These are phyloP conservation scores for Tetranychus truncatus DNA, from an alignment of 2,888 invertebrate species.

Conservation along the genomic window DNA sequence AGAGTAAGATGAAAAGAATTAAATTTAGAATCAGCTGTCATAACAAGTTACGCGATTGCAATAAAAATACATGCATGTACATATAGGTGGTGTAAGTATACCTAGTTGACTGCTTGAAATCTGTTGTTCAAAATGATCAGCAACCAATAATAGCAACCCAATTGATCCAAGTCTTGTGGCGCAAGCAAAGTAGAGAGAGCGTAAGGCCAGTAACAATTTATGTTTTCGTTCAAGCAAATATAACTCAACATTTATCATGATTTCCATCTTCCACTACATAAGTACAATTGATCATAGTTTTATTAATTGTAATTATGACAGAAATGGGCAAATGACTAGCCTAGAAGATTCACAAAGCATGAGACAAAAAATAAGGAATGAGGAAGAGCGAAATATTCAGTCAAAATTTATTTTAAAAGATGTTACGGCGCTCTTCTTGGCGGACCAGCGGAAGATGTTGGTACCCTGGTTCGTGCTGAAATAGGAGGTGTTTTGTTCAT, in stretches of 20 bases:
- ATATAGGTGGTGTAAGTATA: too few relatives aligned
- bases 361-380: neutral
- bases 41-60: too few relatives aligned
- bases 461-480: slow-evolving; percentile 11
- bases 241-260: neutral
- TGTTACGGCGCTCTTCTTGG: slow-evolving; percentile 11
- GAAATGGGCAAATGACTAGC: neutral
- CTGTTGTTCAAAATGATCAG: too few relatives aligned
- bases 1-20: too few relatives aligned
- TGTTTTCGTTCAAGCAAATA: neutral
- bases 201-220: neutral
- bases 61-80: too few relatives aligned
- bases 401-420: neutral
- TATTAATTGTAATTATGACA: neutral
- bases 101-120: too few relatives aligned
- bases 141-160: too few relatives aligned
- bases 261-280: neutral
- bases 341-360: neutral
- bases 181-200: too few relatives aligned
- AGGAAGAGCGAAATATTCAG: neutral
- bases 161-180: too few relatives aligned
- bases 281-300: neutral
- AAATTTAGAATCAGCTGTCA: too few relatives aligned
- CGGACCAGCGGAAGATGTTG: slow-evolving; percentile 2
- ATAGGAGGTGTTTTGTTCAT: slow-evolving; percentile 16